phyloP scores from a whole-genome alignment of 2,113 vertebrate species.

The Ptilorrhoa leucosticta region DNA sequence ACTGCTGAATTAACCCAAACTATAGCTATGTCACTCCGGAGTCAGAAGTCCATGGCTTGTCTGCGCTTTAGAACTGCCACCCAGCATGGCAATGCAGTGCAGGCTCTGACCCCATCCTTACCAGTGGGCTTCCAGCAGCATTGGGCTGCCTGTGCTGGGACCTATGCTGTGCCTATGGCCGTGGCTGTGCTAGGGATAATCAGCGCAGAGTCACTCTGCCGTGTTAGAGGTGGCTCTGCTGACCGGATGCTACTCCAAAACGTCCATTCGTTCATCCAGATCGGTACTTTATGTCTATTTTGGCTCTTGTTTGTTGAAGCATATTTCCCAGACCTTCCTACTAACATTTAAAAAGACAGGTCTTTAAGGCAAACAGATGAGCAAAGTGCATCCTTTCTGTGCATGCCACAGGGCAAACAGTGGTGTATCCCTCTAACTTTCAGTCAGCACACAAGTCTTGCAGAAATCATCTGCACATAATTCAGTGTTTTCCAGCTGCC shows the following conservation, averaged over 20 bases:
- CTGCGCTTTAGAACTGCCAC: fast-evolving
- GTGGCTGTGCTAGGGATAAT: fast-evolving
- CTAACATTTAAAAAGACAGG: not conserved
- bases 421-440: not conserved
- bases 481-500: not conserved
- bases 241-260: not conserved
- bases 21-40: not conserved
- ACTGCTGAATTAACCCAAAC: not conserved
- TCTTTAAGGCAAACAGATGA: not conserved
- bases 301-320: not conserved
- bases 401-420: not conserved
- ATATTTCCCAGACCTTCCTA: not conserved
- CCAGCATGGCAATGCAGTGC: not conserved
- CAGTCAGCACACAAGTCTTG: not conserved
- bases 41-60: not conserved
- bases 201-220: fast-evolving
- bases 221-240: not conserved
- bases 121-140: not conserved
- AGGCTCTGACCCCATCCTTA: not conserved
- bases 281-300: not conserved
- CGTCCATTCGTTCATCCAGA: not conserved
- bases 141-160: fast-evolving
- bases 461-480: not conserved
- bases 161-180: fast-evolving
- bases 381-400: not conserved